Base-by-base conservation (phyloP, 2,113 vertebrate species). In the Bucco capensis region DNA sequence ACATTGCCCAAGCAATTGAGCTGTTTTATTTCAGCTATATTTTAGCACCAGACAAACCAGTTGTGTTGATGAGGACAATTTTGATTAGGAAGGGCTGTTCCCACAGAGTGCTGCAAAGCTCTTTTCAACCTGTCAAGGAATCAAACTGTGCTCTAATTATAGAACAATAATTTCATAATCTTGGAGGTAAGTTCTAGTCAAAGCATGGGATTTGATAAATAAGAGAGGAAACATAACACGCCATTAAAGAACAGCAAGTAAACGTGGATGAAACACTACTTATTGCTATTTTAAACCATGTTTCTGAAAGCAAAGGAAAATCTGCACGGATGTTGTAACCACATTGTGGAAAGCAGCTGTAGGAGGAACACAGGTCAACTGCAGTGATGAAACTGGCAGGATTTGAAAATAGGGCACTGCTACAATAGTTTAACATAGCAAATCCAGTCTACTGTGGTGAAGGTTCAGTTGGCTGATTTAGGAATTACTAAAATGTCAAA, bases 51-150 rank as follows among this genome's bases (percentile, higher is more conserved):
- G 25, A 44, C 21, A 53, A 79, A 67, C 4, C 2, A 1, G 14
- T 28, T 49, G 64, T 4, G 4, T 11, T 87, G 74, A 71, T 21
- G 40, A 88, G 86, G 80, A 56, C 65, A 90, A 65, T 84, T 91
- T 75, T 86, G 53, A 86, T 76, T 19, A 53, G 80, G 72, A 92
- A 92, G 49, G 51, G 73, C n/a, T 86, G 83, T 27, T 95, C 47
- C 64, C 22, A 28, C 53, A 50, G 81, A 86, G 35, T n/a, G 66
- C 77, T 83, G 83, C 76, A 71, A 82, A 90, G 61, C 40, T 81
- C 70, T 67, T 90, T 61, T 83, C 83, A 94, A 83, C 79, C 85
- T 77, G 76, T 95, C 90, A 90, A 81, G 57, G 70, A 86, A 93
- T 93, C 77, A 81, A 86, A 83, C 31, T 14, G 23, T n/a, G 51